Evolutionary conservation across 1,140 invertebrate genomes (phyloP).

Genomic region (Tetramorium alpestre): DNA sequence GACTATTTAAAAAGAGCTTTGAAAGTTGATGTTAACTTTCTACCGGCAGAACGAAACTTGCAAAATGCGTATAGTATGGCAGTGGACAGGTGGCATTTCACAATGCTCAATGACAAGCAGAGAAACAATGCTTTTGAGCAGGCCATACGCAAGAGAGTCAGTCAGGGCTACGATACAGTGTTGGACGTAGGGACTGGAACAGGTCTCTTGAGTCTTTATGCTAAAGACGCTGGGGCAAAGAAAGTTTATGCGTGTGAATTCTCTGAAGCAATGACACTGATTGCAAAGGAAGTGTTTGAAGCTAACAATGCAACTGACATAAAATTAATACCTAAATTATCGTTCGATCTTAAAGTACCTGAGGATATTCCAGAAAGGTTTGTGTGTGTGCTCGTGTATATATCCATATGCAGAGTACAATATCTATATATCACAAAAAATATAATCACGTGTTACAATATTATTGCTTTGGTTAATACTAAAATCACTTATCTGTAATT

Average conservation of each 20-base stretch:
- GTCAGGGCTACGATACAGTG: slow-evolving; percentile 86
- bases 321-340: slow-evolving; percentile 85
- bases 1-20: slow-evolving; percentile 75
- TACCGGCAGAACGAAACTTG: slow-evolving; percentile 79
- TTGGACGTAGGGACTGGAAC: slow-evolving; percentile 92
- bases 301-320: slow-evolving; percentile 83
- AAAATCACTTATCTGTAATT: slow-evolving; percentile 64
- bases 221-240: slow-evolving; percentile 86
- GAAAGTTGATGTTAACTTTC: slow-evolving; percentile 73
- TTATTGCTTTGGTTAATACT: background rate
- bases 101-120: slow-evolving; percentile 92
- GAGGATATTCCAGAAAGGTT: slow-evolving; percentile 86
- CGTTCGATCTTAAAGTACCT: slow-evolving; percentile 86
- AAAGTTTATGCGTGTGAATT: slow-evolving; percentile 89
- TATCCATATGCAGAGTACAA: background rate
- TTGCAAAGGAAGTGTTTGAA: slow-evolving; percentile 87
- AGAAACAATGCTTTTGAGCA: slow-evolving; percentile 89
- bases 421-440: background rate
- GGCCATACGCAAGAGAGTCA: slow-evolving; percentile 88
- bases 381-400: slow-evolving; percentile 12
- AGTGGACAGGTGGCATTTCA: slow-evolving; percentile 92
- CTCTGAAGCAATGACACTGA: slow-evolving; percentile 87
- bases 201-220: slow-evolving; percentile 89
- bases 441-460: background rate
- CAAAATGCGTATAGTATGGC: slow-evolving; percentile 81